Evolutionary conservation across 2,113 vertebrate species (phyloP).

Genomic region (Sander vitreus): DNA sequence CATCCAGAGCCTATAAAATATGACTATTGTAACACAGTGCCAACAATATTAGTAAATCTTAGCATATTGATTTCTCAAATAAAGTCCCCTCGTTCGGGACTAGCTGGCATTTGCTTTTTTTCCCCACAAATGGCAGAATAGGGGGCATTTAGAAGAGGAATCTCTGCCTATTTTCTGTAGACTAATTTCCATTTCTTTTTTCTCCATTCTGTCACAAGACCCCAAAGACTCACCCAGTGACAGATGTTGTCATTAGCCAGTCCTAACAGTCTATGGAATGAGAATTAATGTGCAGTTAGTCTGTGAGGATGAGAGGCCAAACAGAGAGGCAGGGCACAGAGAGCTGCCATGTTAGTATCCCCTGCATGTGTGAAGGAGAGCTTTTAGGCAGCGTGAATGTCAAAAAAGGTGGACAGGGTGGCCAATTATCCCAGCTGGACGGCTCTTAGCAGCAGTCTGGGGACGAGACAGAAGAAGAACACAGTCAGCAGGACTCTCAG

Average conservation of each 20-base stretch:
- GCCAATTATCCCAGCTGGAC: slow-evolving; percentile 79
- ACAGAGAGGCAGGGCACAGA: slow-evolving; percentile 44
- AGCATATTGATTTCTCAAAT: slow-evolving; percentile 29
- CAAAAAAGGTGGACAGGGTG: slow-evolving; percentile 61
- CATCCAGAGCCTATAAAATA: slow-evolving; percentile 1
- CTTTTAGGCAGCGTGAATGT: slow-evolving; percentile 60
- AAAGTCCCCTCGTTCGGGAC: slow-evolving; percentile 31
- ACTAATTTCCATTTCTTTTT: slow-evolving; percentile 57
- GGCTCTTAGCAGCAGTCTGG: slow-evolving; percentile 64
- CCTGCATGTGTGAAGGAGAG: slow-evolving; percentile 40
- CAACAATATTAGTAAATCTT: slow-evolving; percentile 16
- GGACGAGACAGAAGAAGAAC: slow-evolving; percentile 55
- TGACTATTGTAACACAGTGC: slow-evolving; percentile 9
- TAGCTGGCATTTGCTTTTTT: slow-evolving; percentile 11
- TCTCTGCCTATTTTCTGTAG: slow-evolving; percentile 28
- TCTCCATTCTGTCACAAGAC: slow-evolving; percentile 43
- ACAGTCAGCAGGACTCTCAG: slow-evolving; percentile 60
- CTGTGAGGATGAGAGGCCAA: slow-evolving; percentile 55
- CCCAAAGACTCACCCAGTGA: slow-evolving; percentile 59
- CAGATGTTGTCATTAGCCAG: slow-evolving; percentile 70
- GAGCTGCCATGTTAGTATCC: slow-evolving; percentile 57
- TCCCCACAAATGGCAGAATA: neutral
- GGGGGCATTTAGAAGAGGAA: neutral
- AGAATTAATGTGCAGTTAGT: slow-evolving; percentile 70
- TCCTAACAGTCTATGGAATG: slow-evolving; percentile 54